Conservation (phyloP, 2,888 invertebrate species). For the Eueremaeus valkanovi region DNA sequence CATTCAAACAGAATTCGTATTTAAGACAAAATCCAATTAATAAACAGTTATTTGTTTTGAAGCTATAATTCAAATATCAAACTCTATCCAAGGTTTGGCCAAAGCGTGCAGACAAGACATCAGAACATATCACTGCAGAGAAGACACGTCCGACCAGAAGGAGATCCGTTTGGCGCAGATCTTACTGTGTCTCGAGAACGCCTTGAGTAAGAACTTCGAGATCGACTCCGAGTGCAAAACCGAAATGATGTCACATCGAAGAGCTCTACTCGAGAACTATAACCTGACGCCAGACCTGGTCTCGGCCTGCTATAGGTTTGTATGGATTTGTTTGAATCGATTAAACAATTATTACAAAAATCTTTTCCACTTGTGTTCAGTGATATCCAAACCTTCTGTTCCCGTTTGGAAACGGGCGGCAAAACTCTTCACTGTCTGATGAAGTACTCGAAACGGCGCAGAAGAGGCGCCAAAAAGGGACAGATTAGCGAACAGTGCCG, state of each 20-base stretch:
- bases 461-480: conserved; percentile 40
- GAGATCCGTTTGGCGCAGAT: conserved; percentile 82
- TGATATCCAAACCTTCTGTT: conserved; percentile 74
- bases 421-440: conserved; percentile 93
- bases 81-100: conserved; percentile 58
- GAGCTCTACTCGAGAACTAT: conserved; percentile 87
- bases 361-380: background rate
- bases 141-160: conserved; percentile 65
- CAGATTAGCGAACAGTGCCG: conserved; percentile 68
- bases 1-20: no score
- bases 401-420: conserved; percentile 66
- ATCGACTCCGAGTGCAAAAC: conserved; percentile 72
- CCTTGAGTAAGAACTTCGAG: conserved; percentile 52
- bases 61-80: no score
- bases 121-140: conserved; percentile 74
- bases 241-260: conserved; percentile 86
- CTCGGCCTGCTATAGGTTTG: conserved; percentile 67
- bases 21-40: no score
- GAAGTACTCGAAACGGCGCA: conserved; percentile 67
- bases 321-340: background rate
- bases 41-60: background rate
- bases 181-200: conserved; percentile 78
- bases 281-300: conserved; percentile 89
- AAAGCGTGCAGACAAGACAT: conserved; percentile 87
- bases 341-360: background rate